Percentiles rank a stretch among this genome's conserved stretches.
phyloP scores from a whole-genome alignment of 1,140 invertebrate species.

The Apis laboriosa region DNA sequence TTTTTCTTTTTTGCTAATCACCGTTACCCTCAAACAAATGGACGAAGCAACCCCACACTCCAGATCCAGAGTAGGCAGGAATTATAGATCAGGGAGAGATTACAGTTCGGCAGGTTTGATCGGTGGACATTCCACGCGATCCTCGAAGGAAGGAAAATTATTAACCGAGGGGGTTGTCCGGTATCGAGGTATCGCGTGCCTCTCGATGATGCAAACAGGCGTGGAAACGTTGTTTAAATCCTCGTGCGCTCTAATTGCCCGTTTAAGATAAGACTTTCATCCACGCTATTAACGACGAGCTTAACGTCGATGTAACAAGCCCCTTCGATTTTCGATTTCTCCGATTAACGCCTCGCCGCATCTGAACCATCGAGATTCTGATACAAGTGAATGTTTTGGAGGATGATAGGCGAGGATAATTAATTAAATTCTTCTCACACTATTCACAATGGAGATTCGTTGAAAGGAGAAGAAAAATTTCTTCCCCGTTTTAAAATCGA shows the following conservation, averaged over 20 bases:
- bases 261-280: constrained; percentile 70
- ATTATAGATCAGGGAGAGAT: constrained; percentile 1
- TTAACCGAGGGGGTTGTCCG: too few species aligned
- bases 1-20: background rate
- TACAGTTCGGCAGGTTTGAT: background rate
- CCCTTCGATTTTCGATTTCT: constrained; percentile 6
- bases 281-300: constrained; percentile 59
- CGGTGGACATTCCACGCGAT: constrained; percentile 34
- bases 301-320: background rate
- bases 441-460: too few species aligned
- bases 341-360: background rate
- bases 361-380: too few species aligned
- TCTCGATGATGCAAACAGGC: constrained; percentile 57
- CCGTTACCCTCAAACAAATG: background rate
- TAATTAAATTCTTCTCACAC: too few species aligned
- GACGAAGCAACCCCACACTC: background rate
- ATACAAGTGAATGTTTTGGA: too few species aligned
- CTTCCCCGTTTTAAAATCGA: background rate
- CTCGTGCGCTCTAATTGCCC: constrained; percentile 57
- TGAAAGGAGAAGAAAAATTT: too few species aligned
- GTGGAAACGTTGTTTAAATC: constrained; percentile 54
- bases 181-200: constrained; percentile 51
- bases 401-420: too few species aligned
- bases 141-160: too few species aligned
- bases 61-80: background rate